These are phyloP conservation scores for Halcyon badia DNA, from an alignment of 2,797 vertebrate genomes.

Conservation along the genomic window DNA sequence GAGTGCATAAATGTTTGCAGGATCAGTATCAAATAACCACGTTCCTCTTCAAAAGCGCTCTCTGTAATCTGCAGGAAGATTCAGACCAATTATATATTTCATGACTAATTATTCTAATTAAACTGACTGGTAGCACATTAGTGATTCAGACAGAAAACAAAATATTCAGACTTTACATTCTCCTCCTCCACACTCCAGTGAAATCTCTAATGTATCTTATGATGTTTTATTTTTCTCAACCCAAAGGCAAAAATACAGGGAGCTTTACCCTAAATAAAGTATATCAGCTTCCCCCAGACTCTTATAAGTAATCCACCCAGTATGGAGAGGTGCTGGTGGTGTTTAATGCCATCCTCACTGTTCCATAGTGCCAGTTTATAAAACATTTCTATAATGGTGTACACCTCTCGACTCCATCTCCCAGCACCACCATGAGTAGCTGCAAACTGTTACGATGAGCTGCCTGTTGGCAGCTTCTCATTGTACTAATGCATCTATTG, in stretches of 20 bases:
- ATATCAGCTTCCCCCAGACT: not conserved
- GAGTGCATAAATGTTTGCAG: slow-evolving; percentile 12
- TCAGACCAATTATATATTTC: slow-evolving; percentile 55
- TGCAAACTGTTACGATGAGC: not conserved
- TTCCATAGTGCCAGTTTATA: not conserved
- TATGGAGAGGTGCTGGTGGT: not conserved
- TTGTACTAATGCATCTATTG: not conserved
- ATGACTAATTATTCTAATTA: slow-evolving; percentile 72
- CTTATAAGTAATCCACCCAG: not conserved
- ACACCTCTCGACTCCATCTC: not conserved
- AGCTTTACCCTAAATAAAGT: not conserved
- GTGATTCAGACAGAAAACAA: slow-evolving; percentile 64
- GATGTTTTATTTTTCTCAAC: slow-evolving; percentile 38
- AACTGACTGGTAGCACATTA: slow-evolving; percentile 60
- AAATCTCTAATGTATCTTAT: not conserved
- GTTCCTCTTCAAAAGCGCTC: slow-evolving; percentile 46
- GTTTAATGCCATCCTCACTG: not conserved
- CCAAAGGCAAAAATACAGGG: not conserved
- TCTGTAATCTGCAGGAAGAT: slow-evolving; percentile 11
- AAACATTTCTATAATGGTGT: not conserved
- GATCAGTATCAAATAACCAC: slow-evolving; percentile 44
- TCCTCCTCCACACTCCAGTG: slow-evolving; percentile 42
- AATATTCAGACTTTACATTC: slow-evolving; percentile 60
- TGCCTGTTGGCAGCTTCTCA: not conserved
- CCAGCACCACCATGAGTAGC: not conserved